Evolutionary conservation across 2,797 vertebrate species (phyloP).

Genomic region (Anabas testudineus): DNA sequence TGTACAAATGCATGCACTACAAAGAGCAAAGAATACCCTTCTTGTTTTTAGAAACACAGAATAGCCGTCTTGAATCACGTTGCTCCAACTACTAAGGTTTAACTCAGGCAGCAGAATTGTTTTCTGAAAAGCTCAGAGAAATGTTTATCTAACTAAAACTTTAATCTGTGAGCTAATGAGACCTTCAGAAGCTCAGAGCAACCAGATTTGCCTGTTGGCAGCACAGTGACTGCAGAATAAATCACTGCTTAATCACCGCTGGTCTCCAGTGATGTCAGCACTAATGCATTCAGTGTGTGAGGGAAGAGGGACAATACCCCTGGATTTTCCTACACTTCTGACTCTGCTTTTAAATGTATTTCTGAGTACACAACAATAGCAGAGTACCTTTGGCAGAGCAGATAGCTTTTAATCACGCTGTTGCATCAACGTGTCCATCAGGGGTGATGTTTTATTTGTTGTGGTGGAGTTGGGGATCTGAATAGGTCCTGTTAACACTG

Average conservation of each 20-base stretch:
- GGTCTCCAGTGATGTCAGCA: constrained; percentile 23
- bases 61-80: constrained; percentile 9
- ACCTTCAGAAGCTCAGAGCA: not conserved
- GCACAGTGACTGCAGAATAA: constrained; percentile 11
- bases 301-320: not conserved
- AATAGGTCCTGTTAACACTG: constrained; percentile 63
- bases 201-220: constrained; percentile 16
- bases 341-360: not conserved
- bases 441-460: constrained; percentile 51
- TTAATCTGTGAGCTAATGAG: constrained; percentile 45
- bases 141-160: constrained; percentile 42
- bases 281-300: not conserved
- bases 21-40: not conserved
- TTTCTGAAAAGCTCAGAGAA: constrained; percentile 22
- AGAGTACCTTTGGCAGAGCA: constrained; percentile 13
- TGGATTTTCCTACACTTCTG: not conserved
- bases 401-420: constrained; percentile 10
- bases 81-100: constrained; percentile 14
- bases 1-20: constrained; percentile 30
- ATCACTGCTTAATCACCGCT: constrained; percentile 31
- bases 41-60: constrained; percentile 28
- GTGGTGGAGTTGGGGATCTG: constrained; percentile 58
- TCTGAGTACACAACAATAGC: constrained; percentile 5
- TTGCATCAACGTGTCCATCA: constrained; percentile 18
- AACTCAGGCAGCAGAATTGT: constrained; percentile 17